Conservation (phyloP, 2,888 invertebrate genomes). For the Hydraecia micacea region DNA sequence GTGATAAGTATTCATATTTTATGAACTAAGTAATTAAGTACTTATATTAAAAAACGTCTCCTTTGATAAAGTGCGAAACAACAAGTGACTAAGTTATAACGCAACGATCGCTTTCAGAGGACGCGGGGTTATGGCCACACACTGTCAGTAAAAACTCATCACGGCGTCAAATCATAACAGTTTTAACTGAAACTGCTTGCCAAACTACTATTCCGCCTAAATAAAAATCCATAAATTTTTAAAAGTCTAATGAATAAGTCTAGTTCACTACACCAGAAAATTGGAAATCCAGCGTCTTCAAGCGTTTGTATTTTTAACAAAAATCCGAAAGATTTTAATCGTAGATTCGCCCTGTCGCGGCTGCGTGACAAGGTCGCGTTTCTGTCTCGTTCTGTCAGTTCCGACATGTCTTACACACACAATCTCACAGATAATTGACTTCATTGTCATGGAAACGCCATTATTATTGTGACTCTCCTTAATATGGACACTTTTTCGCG, state of each 20-base stretch:
- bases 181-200: no score
- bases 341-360: not conserved
- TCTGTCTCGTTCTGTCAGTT: not conserved
- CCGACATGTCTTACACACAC: no score
- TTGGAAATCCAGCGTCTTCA: not conserved
- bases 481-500: not conserved
- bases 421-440: no score
- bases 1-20: no score
- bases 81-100: not conserved
- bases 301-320: not conserved
- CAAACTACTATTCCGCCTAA: not conserved
- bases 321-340: not conserved
- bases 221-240: not conserved
- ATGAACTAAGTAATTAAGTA: no score
- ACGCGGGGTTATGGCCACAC: no score
- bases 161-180: not conserved
- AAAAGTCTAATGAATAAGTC: not conserved
- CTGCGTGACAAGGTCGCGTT: not conserved
- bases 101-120: no score
- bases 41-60: no score
- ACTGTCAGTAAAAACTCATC: not conserved
- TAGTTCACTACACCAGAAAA: constrained; percentile 7
- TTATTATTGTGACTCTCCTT: not conserved
- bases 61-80: no score
- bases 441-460: no score